Conservation (phyloP, 1,140 invertebrate genomes). For the Pissodes strobi region DNA sequence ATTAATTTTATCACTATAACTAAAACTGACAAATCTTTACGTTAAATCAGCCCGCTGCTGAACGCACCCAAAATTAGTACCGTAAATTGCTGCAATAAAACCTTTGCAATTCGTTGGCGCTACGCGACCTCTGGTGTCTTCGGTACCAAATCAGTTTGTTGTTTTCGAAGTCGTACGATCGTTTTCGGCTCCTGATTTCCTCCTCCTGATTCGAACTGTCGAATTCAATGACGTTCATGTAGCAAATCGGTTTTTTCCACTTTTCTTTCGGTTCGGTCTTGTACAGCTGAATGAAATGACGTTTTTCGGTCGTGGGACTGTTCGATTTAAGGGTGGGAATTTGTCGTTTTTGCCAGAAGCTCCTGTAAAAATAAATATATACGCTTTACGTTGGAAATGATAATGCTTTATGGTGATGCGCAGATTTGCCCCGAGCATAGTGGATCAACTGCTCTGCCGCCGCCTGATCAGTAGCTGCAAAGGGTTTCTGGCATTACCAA, state of each 20-base stretch:
- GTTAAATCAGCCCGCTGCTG: too few relatives aligned
- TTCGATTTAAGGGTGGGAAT: background rate
- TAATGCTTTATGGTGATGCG: too few relatives aligned
- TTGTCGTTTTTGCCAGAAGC: background rate
- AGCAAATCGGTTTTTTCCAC: conserved; percentile 15
- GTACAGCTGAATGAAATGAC: conserved; percentile 23
- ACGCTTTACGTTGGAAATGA: too few relatives aligned
- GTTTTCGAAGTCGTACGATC: conserved; percentile 2
- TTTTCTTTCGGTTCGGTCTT: conserved; percentile 3
- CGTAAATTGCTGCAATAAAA: conserved; percentile 21
- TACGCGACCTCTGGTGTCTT: conserved; percentile 3
- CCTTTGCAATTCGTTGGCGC: conserved; percentile 10
- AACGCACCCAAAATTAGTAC: too few relatives aligned
- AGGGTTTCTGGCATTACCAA: too few relatives aligned
- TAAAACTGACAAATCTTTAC: too few relatives aligned
- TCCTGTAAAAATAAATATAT: background rate
- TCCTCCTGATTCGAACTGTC: conserved; percentile 16
- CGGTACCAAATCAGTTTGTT: background rate
- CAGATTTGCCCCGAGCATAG: too few relatives aligned
- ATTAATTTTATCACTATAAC: too few relatives aligned
- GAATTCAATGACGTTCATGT: conserved; percentile 23
- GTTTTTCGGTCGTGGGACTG: background rate
- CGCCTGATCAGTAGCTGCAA: too few relatives aligned
- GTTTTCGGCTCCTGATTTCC: conserved; percentile 14
- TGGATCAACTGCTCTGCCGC: too few relatives aligned